phyloP scores from a whole-genome alignment of 1,140 invertebrate species.

The Ceratitis capitata region DNA sequence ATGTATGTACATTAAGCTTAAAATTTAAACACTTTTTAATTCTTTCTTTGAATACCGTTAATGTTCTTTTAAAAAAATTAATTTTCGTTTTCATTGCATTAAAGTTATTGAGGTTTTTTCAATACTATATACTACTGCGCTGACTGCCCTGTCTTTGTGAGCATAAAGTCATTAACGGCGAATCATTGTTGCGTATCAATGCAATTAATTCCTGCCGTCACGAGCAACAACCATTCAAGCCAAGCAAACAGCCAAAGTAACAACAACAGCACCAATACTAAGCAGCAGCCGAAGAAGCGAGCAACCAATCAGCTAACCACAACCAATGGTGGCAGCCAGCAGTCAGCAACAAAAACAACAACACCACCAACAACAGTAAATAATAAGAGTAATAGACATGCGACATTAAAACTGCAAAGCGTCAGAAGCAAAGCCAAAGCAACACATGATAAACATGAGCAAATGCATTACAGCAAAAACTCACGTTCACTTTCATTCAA shows the following conservation, averaged over 20 bases:
- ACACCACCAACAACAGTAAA: background rate
- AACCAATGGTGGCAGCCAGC: background rate
- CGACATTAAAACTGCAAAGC: background rate
- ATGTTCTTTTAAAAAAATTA: too few relatives aligned
- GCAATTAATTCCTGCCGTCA: constrained; percentile 29
- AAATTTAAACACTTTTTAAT: too few relatives aligned
- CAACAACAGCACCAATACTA: background rate
- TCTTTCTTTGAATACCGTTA: too few relatives aligned
- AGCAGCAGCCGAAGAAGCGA: background rate
- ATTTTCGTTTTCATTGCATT: background rate
- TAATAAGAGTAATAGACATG: background rate
- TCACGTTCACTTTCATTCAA: constrained; percentile 38
- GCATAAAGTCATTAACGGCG: constrained; percentile 11
- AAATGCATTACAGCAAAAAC: too few relatives aligned
- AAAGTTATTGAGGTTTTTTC: background rate
- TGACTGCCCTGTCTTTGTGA: background rate
- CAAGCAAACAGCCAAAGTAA: background rate
- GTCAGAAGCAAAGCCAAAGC: background rate
- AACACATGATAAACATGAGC: too few relatives aligned
- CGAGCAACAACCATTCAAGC: constrained; percentile 12
- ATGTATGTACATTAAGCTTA: too few relatives aligned
- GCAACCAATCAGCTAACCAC: background rate
- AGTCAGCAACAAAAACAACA: background rate
- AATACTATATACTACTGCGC: background rate
- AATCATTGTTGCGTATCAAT: constrained; percentile 29